Evolutionary conservation across 2,888 invertebrate genomes (phyloP).

Genomic region (Actias luna): DNA sequence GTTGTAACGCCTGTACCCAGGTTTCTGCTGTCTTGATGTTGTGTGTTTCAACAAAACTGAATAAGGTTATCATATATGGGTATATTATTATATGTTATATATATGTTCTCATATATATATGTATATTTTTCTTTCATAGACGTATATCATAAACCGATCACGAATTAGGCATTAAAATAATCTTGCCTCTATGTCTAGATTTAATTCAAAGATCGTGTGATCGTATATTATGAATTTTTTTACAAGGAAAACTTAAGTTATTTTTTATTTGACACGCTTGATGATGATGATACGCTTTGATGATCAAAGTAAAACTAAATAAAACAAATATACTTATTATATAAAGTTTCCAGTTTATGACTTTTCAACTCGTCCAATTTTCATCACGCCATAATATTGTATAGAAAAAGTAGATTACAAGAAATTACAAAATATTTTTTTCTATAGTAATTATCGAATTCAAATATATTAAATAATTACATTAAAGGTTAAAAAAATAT

Average conservation of each 20-base stretch:
- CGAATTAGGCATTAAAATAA: too few species aligned
- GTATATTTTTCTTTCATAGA: too few species aligned
- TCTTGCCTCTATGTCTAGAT: too few species aligned
- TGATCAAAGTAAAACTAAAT: neutral
- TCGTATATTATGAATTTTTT: too few species aligned
- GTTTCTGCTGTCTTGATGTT: conserved; percentile 12
- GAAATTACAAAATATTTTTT: neutral
- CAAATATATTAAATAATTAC: neutral
- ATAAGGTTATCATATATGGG: neutral
- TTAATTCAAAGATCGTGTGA: too few species aligned
- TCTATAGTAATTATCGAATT: neutral
- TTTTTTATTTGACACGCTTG: too few species aligned
- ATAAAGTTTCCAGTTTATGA: neutral
- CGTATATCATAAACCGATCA: too few species aligned
- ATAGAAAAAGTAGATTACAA: neutral
- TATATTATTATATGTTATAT: neutral
- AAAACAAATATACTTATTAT: neutral
- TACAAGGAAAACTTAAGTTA: too few species aligned
- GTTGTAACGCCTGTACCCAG: conserved; percentile 13
- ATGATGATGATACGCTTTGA: too few species aligned
- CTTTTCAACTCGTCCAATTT: neutral
- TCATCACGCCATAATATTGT: neutral
- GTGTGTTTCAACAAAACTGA: neutral
- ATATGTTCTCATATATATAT: neutral
- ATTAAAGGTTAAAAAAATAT: neutral